Evolutionary conservation across 2,888 invertebrate species (phyloP).

Genomic region (Idaea biselata): DNA sequence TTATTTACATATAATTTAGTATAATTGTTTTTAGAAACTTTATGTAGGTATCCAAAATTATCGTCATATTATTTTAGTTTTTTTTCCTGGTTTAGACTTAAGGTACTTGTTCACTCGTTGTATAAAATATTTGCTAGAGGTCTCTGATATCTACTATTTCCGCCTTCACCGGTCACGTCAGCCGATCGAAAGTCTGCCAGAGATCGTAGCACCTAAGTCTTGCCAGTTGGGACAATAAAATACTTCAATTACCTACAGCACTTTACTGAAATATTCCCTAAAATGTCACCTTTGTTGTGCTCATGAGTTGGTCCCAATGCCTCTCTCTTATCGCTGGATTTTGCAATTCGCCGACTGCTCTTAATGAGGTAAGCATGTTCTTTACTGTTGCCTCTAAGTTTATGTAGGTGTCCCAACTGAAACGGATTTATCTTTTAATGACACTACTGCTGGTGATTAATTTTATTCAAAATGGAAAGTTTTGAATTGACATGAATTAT

Average conservation of each 20-base stretch:
- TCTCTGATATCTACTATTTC: too few relatives aligned
- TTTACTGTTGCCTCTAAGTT: constrained; percentile 95
- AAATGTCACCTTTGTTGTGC: constrained; percentile 91
- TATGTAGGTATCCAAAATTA: not conserved
- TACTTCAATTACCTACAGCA: not conserved
- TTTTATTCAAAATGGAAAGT: too few relatives aligned
- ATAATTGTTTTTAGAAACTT: not conserved
- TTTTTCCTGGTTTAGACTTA: not conserved
- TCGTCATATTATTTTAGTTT: not conserved
- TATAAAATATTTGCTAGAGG: not conserved
- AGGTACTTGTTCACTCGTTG: not conserved
- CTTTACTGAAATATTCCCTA: constrained; percentile 18
- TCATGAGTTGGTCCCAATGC: constrained; percentile 98
- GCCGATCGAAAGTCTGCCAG: not conserved
- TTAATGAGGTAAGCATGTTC: constrained; percentile 96
- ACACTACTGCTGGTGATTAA: not conserved
- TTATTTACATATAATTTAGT: constrained; percentile 6
- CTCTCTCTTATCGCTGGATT: constrained; percentile 97
- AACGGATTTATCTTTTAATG: not conserved
- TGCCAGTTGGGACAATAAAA: not conserved
- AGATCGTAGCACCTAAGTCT: not conserved
- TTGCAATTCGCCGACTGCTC: constrained; percentile 97
- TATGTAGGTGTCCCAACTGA: constrained; percentile 92
- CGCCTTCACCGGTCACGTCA: too few relatives aligned
- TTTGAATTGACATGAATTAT: too few relatives aligned